Evolutionary conservation across 2,888 invertebrate species (phyloP), one percentile per base, ranked within the genome.

Genomic region (Caenorhabditis doughertyi): DNA sequence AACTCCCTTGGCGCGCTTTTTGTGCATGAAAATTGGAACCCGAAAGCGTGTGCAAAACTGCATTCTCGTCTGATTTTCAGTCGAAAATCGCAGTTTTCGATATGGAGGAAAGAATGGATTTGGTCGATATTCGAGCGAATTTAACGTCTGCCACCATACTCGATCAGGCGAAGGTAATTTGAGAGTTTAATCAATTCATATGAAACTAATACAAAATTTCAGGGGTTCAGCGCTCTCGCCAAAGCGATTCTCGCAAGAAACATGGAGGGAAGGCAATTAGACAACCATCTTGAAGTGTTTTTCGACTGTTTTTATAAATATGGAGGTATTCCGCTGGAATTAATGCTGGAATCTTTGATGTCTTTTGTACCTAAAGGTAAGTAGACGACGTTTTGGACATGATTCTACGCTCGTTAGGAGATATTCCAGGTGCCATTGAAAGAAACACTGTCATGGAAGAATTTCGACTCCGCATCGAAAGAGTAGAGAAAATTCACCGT

Each of bases 21-120:
- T 18, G 71, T 47, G 56, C 42, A 16, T 58, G 71, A 49, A 60
- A 60, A 71, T 58, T 71, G 71, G 71, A 71, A 71, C 71, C 39
- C 49, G 18, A n/a, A 47, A 18, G 5, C 3, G 44, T 18, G 16
- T 39, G 39, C 58, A 18, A 16, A 58, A 35, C 71, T 58, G 58
- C 58, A 56, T 35, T 47, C 4, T 58, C 55, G 3, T 11, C 42
- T 18, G 23, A 44, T 32, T 32, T 68, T 56, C 65, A 51, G n/a
- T 27, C 42, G 53, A 68, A 68, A n/a, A 29, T 70, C 47, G n/a
- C n/a, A 5, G 1, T 27, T 11, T 44, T 27, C 32, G 39, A 39
- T 29, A 1, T 49, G 47, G 9, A n/a, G 2, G 5, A 32, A 47
- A 16, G 2, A 18, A 29, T 27, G 7, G 73, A 73, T 68, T 25